phyloP scores from a whole-genome alignment of 2,797 vertebrate genomes.

The Vultur gryphus region DNA sequence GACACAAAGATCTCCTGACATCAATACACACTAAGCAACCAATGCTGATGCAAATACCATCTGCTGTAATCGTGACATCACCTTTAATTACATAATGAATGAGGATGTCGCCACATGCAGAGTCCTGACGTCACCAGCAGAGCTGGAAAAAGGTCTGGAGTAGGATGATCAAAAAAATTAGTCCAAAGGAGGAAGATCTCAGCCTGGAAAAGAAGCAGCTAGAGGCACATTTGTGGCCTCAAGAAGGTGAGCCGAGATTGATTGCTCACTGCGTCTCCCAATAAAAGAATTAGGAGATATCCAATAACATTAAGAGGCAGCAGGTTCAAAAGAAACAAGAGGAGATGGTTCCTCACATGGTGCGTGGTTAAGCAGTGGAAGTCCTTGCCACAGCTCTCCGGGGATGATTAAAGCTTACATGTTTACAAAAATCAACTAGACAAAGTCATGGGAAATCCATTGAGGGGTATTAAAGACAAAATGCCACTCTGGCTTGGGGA shows the following conservation, averaged over 20 bases:
- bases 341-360: background rate
- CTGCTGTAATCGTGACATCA: constrained; percentile 16
- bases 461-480: constrained; percentile 52
- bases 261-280: background rate
- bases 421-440: constrained; percentile 51
- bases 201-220: background rate
- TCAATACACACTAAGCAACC: background rate
- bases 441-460: constrained; percentile 58
- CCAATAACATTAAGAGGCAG: constrained; percentile 50
- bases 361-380: constrained; percentile 12
- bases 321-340: constrained; percentile 33
- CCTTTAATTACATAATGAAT: background rate
- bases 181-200: background rate
- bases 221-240: background rate
- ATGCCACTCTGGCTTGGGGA: background rate
- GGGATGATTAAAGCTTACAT: constrained; percentile 31
- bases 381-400: constrained; percentile 31
- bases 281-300: constrained; percentile 48
- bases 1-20: background rate
- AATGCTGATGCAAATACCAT: constrained; percentile 2
- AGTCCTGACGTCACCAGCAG: background rate
- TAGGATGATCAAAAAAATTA: background rate
- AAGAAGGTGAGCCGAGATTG: constrained; percentile 29
- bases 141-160: background rate
- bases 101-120: background rate